Conservation (phyloP, 2,888 invertebrate species). For the Xanthorhoe designata region DNA sequence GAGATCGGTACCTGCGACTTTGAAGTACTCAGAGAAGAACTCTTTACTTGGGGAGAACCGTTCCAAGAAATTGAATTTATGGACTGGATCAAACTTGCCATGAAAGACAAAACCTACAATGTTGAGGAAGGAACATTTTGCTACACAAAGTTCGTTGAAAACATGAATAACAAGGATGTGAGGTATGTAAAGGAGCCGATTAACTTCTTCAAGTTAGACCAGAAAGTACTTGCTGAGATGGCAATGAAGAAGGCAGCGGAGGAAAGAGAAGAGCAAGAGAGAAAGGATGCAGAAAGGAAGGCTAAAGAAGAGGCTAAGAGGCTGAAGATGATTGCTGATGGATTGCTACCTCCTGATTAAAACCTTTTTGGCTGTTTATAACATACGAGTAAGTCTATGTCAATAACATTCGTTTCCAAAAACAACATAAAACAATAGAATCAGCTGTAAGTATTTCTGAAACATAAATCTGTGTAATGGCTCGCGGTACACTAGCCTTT, state of each 20-base stretch:
- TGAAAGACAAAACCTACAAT: conserved; percentile 70
- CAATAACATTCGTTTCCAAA: conserved; percentile 1
- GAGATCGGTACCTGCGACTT: conserved; percentile 67
- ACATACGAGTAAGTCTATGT: background rate
- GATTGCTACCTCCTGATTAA: conserved; percentile 54
- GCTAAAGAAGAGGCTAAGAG: conserved; percentile 71
- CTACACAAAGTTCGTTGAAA: conserved; percentile 74
- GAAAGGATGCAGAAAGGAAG: conserved; percentile 64
- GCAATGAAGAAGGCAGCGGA: conserved; percentile 72
- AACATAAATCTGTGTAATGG: conserved; percentile 19
- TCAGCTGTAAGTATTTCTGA: conserved; percentile 7
- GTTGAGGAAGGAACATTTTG: conserved; percentile 61
- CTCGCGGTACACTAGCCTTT: conserved; percentile 14
- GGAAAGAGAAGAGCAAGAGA: conserved; percentile 67
- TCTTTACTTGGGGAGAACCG: conserved; percentile 75
- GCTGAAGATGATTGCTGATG: conserved; percentile 71
- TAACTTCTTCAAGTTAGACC: conserved; percentile 78
- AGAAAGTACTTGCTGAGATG: conserved; percentile 76
- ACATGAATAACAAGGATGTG: conserved; percentile 72
- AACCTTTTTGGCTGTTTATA: background rate
- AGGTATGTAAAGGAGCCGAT: conserved; percentile 72
- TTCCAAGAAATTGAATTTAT: conserved; percentile 70
- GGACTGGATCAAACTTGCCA: conserved; percentile 67
- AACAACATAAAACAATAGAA: conserved; percentile 9
- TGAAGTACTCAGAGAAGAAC: conserved; percentile 64